A percentile compares a stretch with the other conserved stretches of the same genome.
Conservation (phyloP, 2,113 vertebrate species). For the Protomyctophum bolini region DNA sequence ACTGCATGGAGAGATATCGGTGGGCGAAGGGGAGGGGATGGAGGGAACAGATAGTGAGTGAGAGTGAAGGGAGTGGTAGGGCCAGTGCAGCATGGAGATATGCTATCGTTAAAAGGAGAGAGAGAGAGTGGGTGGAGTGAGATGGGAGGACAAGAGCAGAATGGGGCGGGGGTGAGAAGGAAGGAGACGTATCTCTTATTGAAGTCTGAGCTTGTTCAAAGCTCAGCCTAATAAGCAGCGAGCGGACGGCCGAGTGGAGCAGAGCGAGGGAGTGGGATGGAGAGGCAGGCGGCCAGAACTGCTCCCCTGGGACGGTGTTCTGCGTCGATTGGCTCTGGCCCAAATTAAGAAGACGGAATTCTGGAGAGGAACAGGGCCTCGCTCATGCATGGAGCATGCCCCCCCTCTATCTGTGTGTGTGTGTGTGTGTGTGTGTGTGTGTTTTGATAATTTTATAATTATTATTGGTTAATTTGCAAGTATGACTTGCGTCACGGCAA, state of each 20-base stretch:
- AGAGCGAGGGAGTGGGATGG: conserved; percentile 22
- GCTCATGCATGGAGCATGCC: conserved; percentile 39
- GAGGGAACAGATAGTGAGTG: conserved; percentile 27
- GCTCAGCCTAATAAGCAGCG: conserved; percentile 57
- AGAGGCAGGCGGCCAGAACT: conserved; percentile 56
- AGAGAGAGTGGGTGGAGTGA: background rate
- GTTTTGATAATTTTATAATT: background rate
- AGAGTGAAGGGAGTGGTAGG: conserved; percentile 32
- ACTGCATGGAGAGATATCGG: conserved; percentile 8
- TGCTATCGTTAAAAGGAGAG: background rate
- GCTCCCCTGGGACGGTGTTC: conserved; percentile 55
- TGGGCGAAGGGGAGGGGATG: conserved; percentile 7
- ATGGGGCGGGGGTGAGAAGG: background rate
- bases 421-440: too few relatives aligned
- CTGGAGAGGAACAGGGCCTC: conserved; percentile 53
- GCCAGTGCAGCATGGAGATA: conserved; percentile 13
- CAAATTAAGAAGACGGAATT: conserved; percentile 70
- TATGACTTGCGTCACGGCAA: too few relatives aligned
- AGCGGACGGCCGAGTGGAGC: conserved; percentile 54
- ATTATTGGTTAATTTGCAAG: too few relatives aligned
- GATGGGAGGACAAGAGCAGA: background rate
- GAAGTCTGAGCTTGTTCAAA: conserved; percentile 36
- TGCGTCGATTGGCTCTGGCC: conserved; percentile 65
- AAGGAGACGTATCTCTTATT: conserved; percentile 48
- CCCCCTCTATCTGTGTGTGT: conserved; percentile 38